phyloP scores from a whole-genome alignment of 2,888 invertebrate species.

The Tipula lateralis region DNA sequence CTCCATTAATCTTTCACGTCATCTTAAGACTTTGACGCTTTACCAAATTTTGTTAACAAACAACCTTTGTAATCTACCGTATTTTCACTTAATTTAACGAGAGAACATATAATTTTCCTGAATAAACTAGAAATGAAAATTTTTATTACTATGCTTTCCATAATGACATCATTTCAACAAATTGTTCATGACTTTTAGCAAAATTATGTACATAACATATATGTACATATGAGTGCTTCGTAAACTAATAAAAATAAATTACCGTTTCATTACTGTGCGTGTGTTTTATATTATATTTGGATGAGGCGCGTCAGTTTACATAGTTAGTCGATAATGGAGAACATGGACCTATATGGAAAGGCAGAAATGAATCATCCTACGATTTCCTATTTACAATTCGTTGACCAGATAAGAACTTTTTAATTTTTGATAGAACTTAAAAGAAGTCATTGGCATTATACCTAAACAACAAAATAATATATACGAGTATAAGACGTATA shows the following conservation, averaged over 20 bases:
- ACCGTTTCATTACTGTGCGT: not conserved
- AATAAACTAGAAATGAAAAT: not conserved
- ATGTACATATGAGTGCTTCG: no score
- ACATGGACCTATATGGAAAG: not conserved
- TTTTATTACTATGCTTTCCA: not conserved
- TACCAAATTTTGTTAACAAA: not conserved
- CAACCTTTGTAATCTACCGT: not conserved
- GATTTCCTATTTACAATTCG: not conserved
- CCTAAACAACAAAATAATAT: not conserved
- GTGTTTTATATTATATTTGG: not conserved
- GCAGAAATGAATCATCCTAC: not conserved
- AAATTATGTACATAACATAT: not conserved
- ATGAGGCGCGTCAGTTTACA: not conserved
- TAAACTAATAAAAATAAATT: not conserved
- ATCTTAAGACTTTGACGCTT: not conserved
- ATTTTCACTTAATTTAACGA: not conserved
- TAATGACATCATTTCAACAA: constrained; percentile 1
- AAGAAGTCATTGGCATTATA: not conserved
- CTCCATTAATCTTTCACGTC: not conserved
- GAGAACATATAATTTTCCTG: not conserved
- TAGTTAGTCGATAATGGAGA: not conserved
- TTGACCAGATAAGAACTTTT: not conserved
- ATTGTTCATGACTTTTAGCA: not conserved
- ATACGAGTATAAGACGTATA: not conserved
- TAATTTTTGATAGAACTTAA: not conserved